phyloP scores from a whole-genome alignment of 2,113 vertebrate genomes.

The Suricata suricatta region DNA sequence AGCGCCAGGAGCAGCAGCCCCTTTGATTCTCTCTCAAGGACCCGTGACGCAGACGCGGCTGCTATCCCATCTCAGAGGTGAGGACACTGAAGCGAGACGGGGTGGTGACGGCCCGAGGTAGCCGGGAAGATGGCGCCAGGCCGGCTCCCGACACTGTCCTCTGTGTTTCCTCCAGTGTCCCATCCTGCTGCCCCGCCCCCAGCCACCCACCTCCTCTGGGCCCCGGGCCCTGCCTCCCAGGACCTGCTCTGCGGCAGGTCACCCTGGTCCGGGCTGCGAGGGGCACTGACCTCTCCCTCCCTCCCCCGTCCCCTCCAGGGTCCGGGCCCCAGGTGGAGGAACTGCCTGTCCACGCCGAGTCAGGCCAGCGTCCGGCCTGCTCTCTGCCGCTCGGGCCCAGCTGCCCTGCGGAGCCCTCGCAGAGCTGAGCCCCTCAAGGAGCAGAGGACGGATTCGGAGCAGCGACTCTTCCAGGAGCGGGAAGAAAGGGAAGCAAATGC shows the following conservation, averaged over 20 bases:
- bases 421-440: background rate
- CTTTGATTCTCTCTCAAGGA: background rate
- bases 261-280: background rate
- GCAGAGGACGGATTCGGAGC: background rate
- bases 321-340: background rate
- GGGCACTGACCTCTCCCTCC: background rate
- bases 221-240: background rate
- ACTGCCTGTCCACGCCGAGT: background rate
- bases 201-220: background rate
- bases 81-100: background rate
- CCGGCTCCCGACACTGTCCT: background rate
- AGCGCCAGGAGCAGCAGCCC: background rate
- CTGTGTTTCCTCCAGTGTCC: too few species aligned
- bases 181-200: fast-evolving
- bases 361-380: fast-evolving
- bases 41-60: fast-evolving
- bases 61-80: background rate
- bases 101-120: background rate
- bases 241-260: background rate
- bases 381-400: background rate
- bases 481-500: background rate
- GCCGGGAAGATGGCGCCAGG: background rate
- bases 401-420: background rate
- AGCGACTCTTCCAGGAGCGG: background rate
- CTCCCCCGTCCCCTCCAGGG: background rate